A percentile compares a stretch with the other conserved stretches of the same genome.
Conservation (phyloP, 2,797 vertebrate species). For the Anguilla anguilla region DNA sequence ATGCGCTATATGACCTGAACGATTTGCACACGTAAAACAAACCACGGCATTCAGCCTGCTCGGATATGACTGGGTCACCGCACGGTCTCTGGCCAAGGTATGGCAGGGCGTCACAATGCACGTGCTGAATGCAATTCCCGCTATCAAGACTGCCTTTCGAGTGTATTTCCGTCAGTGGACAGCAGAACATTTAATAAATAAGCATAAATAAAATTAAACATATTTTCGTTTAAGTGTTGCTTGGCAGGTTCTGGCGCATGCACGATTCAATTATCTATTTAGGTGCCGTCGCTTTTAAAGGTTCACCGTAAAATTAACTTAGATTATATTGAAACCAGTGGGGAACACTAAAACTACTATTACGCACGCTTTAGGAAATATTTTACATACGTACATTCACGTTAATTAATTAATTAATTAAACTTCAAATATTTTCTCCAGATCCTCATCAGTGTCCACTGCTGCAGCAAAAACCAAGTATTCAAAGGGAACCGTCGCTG, state of each 20-base stretch:
- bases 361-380: neutral
- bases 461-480: neutral
- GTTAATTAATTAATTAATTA: neutral
- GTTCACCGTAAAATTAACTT: neutral
- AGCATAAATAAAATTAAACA: neutral
- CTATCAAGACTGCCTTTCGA: neutral
- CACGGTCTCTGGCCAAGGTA: neutral
- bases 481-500: neutral
- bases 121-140: neutral
- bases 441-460: neutral
- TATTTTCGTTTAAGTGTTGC: neutral
- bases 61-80: neutral
- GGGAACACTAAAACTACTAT: neutral
- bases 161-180: neutral
- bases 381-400: neutral
- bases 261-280: neutral
- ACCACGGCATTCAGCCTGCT: neutral
- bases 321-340: neutral
- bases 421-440: neutral
- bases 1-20: neutral
- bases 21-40: neutral
- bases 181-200: neutral
- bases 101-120: neutral
- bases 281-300: neutral
- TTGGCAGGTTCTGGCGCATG: too few relatives aligned